Evolutionary conservation across 1,140 invertebrate genomes (phyloP), one percentile per base, ranked within the genome.

Genomic region (Brachystomella parvula): DNA sequence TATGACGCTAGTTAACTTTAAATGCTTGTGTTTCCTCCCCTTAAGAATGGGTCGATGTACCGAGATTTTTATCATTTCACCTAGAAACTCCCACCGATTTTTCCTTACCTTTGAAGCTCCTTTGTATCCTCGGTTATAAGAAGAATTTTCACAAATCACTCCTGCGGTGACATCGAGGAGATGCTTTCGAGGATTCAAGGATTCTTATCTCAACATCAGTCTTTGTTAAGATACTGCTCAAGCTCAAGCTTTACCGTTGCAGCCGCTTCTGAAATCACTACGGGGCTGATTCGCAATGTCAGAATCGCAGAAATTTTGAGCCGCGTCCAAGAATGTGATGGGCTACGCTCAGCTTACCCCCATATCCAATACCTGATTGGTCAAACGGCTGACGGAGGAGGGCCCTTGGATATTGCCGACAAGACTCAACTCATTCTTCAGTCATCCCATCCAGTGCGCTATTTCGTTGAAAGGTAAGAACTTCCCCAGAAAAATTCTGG

Each of bases 381-480:
- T 6, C 33, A 31, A n/a, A 24, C 44, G 28, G 63, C 31, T 28
- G 33, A 63, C 29, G 49, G 63, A 6, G 53, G 29, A 15, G 61
- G 61, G 3, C 24, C 29, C n/a, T 47, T 72, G 35, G 71, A 69
- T 47, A 67, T 72, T 65, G 57, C 62, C 2, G 71, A 72, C 30
- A 72, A 72, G 47, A 72, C 71, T 15, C 67, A 68, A 31, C 39
- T 72, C 12, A 72, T 72, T 67, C 60, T 72, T 2, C 71, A 72
- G 47, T 69, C 67, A 21, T 21, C 58, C 19, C 71, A 72, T 64
- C 71, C 71, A 26, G 68, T 72, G 17, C 67, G 71, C 31, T 68
- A 72, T 53, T 49, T 69, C 15, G 47, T 72, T 24, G 67, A 69
- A 59, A 67, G 71, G 71, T 72, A 26, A 56, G 57, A 30, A 60